Base-by-base conservation (phyloP, 2,888 invertebrate genomes). In the Byasa hedistus region DNA sequence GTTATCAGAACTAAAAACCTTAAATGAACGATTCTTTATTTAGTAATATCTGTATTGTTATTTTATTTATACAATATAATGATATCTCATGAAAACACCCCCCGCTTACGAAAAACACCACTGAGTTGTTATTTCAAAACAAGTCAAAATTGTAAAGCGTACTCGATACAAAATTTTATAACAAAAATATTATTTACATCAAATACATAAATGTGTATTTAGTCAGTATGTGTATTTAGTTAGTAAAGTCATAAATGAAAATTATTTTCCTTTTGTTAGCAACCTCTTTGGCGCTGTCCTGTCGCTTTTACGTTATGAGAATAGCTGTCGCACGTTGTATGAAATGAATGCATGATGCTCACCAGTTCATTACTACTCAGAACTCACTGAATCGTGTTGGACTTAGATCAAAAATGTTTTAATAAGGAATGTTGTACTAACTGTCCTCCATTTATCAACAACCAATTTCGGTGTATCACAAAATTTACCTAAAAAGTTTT, bases 311-410 rank as follows among this genome's bases (percentile, higher is more conserved):
- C 51, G 57, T 61, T 57, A 64, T 65, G 59, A 51, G 64, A 63
- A 58, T 59, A 61, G 54, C 66, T 65, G 57, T 56, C 54, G 48
- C 65, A 5, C 61, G 67, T 70, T 70, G 69, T 70, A 71, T 71
- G 71, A 69, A 72, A 72, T 69, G 70, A 72, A 75, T 73, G 68
- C 70, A 67, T 70, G 69, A 70, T 69, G 70, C 68, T 68, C 65
- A 48, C 56, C 62, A 69, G 69, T 72, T 79, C 71, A 81, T 83
- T 83, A 76, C 69, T 75, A 82, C 82, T 79, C 80, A 76, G 73
- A 74, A 75, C 77, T 77, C 74, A 81, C 77, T 76, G 77, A 70
- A 72, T 68, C 73, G 73, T 76, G 21, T 67, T 73, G 72, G 75
- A 74, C 76, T 76, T 75, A 78, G 76, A 75, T 78, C 63, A 64